Conservation (phyloP, 2,888 invertebrate species). For the Archips crataeganus region DNA sequence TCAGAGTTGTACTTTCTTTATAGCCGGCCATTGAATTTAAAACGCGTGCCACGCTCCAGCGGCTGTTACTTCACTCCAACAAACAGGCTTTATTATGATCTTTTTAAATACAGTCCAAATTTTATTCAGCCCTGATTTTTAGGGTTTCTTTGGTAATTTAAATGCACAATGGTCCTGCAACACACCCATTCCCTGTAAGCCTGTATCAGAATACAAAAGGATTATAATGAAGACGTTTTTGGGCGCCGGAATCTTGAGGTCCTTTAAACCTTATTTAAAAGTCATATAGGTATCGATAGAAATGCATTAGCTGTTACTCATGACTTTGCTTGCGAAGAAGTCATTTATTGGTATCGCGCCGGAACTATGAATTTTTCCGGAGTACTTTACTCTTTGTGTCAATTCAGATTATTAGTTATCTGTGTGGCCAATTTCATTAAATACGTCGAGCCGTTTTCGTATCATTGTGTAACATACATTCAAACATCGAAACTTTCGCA, state of each 20-base stretch:
- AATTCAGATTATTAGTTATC: too few species aligned
- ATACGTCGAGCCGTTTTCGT: too few species aligned
- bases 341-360: too few species aligned
- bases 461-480: too few species aligned
- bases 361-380: too few species aligned
- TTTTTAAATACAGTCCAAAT: conserved; percentile 37
- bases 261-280: not conserved
- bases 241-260: not conserved
- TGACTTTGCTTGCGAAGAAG: too few species aligned
- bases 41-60: conserved; percentile 46
- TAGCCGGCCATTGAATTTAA: conserved; percentile 46
- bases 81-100: conserved; percentile 40
- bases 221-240: not conserved
- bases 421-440: too few species aligned
- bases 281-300: too few species aligned
- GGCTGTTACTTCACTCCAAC: conserved; percentile 26
- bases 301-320: too few species aligned
- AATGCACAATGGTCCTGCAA: not conserved
- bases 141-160: conserved; percentile 2
- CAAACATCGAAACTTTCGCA: too few species aligned
- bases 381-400: too few species aligned
- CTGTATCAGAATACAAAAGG: not conserved
- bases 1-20: conserved; percentile 51
- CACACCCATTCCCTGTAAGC: not conserved
- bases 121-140: conserved; percentile 31